Conservation (phyloP, 2,113 vertebrate genomes). For the Macrotis lagotis region DNA sequence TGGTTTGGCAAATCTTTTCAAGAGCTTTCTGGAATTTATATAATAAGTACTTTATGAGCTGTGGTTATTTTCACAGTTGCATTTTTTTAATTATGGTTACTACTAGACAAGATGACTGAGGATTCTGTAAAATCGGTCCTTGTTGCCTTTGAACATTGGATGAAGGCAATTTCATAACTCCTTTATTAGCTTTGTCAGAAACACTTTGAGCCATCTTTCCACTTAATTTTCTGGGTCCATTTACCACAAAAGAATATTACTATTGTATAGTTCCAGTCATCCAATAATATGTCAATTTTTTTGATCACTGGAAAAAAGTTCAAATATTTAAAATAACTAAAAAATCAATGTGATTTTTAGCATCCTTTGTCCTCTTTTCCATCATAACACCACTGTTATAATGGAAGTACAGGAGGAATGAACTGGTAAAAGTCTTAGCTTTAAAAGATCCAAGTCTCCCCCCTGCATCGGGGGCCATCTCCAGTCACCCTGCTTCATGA, state of each 20-base stretch:
- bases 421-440: no score
- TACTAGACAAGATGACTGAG: not conserved
- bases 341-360: not conserved
- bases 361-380: not conserved
- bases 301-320: not conserved
- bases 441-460: no score
- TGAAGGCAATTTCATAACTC: not conserved
- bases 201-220: not conserved
- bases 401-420: not conserved
- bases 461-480: no score
- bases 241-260: not conserved
- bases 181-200: not conserved
- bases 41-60: not conserved
- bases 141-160: not conserved
- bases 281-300: not conserved
- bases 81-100: not conserved
- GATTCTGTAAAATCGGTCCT: not conserved
- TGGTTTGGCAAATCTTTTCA: not conserved
- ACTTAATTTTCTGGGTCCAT: not conserved
- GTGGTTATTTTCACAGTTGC: not conserved
- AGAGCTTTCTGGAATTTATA: not conserved
- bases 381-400: not conserved
- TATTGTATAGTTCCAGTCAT: not conserved
- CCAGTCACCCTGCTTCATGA: no score
- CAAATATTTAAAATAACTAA: not conserved